These are phyloP conservation scores for Nemotelus pantherinus DNA, from an alignment of 2,888 invertebrate genomes.

Conservation along the genomic window DNA sequence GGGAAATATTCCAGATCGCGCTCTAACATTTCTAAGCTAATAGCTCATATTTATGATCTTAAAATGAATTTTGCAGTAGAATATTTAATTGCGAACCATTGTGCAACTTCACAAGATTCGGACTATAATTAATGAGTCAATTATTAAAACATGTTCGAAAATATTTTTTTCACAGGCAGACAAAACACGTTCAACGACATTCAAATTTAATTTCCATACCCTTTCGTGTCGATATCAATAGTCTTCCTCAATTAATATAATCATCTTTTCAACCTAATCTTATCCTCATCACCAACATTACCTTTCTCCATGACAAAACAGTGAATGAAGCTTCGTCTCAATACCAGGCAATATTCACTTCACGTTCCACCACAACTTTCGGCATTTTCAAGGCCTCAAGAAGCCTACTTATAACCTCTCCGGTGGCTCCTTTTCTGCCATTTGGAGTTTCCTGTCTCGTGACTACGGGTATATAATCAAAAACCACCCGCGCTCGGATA, in stretches of 20 bases:
- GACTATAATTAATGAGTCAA: too few species aligned
- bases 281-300: slow-evolving; percentile 22
- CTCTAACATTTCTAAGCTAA: too few species aligned
- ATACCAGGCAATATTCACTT: background rate
- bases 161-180: too few species aligned
- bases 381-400: slow-evolving; percentile 1
- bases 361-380: slow-evolving; percentile 12
- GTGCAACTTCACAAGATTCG: too few species aligned
- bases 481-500: slow-evolving; percentile 10
- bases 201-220: too few species aligned
- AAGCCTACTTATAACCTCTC: slow-evolving; percentile 8
- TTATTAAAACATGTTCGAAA: too few species aligned
- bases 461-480: slow-evolving; percentile 4
- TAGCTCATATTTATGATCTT: too few species aligned
- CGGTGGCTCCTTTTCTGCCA: slow-evolving; percentile 22
- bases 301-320: background rate
- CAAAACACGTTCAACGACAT: too few species aligned
- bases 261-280: slow-evolving; percentile 25
- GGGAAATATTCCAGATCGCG: too few species aligned
- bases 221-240: background rate
- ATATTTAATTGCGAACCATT: too few species aligned
- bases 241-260: background rate
- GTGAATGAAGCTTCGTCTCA: background rate
- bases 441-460: background rate
- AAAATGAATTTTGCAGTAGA: too few species aligned